Conservation (phyloP, 2,113 vertebrate genomes). For the Dinomys branickii region DNA sequence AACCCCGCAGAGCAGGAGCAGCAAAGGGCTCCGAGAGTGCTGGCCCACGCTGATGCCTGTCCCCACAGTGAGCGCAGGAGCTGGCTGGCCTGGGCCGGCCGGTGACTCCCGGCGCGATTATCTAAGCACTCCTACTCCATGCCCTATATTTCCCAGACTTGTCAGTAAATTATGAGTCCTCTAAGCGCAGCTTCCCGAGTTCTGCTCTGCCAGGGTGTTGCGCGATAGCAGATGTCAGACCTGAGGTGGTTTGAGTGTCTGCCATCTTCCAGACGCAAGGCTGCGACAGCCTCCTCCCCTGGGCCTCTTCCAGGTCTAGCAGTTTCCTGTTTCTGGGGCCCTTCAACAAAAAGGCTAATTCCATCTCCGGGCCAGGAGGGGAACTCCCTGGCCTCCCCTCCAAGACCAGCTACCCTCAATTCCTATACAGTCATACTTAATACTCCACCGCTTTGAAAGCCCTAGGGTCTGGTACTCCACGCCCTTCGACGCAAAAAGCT, state of each 20-base stretch:
- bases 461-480: not conserved
- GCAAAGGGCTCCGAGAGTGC: fast-evolving
- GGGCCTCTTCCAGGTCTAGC: not conserved
- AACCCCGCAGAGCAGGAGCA: fast-evolving
- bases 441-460: not conserved
- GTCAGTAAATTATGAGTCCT: not conserved
- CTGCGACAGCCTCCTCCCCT: not conserved
- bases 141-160: not conserved
- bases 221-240: not conserved
- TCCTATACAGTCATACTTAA: too few species aligned
- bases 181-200: not conserved
- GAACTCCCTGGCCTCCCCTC: not conserved
- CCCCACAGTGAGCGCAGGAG: too few species aligned
- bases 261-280: not conserved
- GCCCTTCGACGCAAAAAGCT: not conserved
- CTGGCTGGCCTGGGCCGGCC: not conserved
- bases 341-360: not conserved
- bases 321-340: not conserved
- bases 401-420: too few species aligned
- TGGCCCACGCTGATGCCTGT: too few species aligned
- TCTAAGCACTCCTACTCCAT: too few species aligned
- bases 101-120: not conserved
- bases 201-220: too few species aligned
- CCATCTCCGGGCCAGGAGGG: not conserved
- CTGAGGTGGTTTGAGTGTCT: not conserved